Conservation (phyloP, 2,113 vertebrate genomes). For the Otocyon megalotis region DNA sequence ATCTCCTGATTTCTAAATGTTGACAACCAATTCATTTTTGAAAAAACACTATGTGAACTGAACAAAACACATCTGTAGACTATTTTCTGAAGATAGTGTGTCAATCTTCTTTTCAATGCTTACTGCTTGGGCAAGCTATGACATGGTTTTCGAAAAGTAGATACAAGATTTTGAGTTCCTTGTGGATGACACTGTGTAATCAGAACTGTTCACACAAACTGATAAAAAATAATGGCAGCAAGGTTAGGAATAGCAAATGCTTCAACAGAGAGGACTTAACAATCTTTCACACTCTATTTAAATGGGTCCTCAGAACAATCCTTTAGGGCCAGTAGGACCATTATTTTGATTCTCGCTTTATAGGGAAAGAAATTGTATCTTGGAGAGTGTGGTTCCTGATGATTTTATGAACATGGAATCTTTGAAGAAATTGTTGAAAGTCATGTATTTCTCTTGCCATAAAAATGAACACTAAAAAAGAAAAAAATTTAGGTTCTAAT, state of each 20-base stretch:
- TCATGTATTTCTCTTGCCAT: not conserved
- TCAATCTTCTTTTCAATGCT: constrained; percentile 28
- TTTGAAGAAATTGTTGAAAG: not conserved
- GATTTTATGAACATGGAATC: constrained; percentile 5
- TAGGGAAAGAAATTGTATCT: not conserved
- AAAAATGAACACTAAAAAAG: constrained; percentile 13
- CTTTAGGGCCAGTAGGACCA: not conserved
- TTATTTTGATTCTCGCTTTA: not conserved
- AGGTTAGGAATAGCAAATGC: not conserved
- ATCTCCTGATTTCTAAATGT: constrained; percentile 16
- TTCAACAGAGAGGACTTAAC: not conserved
- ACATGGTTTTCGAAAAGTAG: not conserved
- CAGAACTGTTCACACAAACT: constrained; percentile 28
- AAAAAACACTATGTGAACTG: not conserved
- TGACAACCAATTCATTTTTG: constrained; percentile 11
- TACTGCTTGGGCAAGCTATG: constrained; percentile 8
- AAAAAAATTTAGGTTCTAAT: not conserved
- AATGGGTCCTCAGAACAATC: not conserved
- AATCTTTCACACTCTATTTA: not conserved
- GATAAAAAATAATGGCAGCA: not conserved
- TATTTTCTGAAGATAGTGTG: not conserved
- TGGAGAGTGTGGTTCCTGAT: not conserved
- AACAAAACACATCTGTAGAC: constrained; percentile 45
- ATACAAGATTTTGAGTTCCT: not conserved
- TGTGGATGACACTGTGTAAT: not conserved